These are phyloP conservation scores for Gymnogyps californianus DNA, from an alignment of 2,113 vertebrate genomes.

Conservation along the genomic window DNA sequence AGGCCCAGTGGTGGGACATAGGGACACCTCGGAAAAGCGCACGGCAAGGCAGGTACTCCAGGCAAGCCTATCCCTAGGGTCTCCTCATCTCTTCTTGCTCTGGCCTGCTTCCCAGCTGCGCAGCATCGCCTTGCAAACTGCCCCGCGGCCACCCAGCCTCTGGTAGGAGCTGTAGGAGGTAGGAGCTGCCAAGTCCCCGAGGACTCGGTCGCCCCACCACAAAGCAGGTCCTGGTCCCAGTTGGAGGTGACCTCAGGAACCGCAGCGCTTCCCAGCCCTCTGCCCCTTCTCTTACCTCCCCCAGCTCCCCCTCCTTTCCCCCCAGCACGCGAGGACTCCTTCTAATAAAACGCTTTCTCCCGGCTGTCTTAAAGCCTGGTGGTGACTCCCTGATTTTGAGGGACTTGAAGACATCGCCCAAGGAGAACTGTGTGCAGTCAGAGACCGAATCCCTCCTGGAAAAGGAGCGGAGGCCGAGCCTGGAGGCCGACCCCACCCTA, in stretches of 20 bases:
- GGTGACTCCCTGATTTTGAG: constrained; percentile 82
- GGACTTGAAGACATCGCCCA: constrained; percentile 77
- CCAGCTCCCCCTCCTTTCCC: neutral
- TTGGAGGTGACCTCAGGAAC: neutral
- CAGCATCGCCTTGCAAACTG: constrained; percentile 5
- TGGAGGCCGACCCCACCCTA: constrained; percentile 40
- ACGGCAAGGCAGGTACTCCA: neutral
- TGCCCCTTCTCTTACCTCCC: constrained; percentile 37
- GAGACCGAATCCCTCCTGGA: constrained; percentile 86
- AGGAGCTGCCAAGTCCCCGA: neutral
- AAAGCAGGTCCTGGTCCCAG: neutral
- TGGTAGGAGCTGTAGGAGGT: neutral
- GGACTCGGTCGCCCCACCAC: neutral
- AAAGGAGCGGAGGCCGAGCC: constrained; percentile 72
- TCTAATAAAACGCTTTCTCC: constrained; percentile 66
- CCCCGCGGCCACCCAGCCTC: neutral
- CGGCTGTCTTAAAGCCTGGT: constrained; percentile 75
- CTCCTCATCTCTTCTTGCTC: constrained; percentile 10
- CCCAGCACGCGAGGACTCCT: neutral
- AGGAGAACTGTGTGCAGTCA: constrained; percentile 81
- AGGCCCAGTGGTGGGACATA: neutral
- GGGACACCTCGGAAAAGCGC: neutral
- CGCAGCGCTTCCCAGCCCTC: constrained; percentile 33
- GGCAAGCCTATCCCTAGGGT: neutral
- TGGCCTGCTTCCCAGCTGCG: neutral